These are phyloP conservation scores for Carabus problematicus DNA, from an alignment of 2,888 invertebrate species.

Conservation along the genomic window DNA sequence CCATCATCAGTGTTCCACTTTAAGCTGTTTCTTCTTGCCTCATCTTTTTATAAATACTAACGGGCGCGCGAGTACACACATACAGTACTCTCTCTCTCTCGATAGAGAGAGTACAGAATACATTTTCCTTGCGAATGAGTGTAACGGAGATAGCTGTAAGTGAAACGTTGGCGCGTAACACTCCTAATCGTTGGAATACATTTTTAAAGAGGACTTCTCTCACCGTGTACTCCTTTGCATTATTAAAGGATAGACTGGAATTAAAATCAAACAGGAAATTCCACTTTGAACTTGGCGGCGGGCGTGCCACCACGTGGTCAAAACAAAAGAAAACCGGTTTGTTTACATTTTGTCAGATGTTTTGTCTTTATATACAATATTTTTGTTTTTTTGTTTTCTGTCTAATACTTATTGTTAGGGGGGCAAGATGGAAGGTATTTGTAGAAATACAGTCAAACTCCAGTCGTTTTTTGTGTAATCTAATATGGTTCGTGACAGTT, in stretches of 20 bases:
- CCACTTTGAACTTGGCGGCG: no score
- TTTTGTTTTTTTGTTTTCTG: no score
- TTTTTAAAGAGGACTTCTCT: conserved; percentile 52
- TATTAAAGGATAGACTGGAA: conserved; percentile 52
- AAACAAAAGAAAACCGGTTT: no score
- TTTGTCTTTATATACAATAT: no score
- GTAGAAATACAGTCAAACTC: no score
- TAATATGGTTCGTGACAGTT: no score
- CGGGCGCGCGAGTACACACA: conserved; percentile 9
- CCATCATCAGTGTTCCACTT: conserved; percentile 51
- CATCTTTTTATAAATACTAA: conserved; percentile 50
- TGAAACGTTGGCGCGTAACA: conserved; percentile 46
- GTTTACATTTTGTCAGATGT: no score
- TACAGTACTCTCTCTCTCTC: no score
- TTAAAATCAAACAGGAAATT: conserved; percentile 47
- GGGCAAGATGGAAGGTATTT: no score
- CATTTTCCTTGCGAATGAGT: conserved; percentile 6
- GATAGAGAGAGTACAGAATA: conserved; percentile 15
- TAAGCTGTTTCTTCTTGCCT: conserved; percentile 48
- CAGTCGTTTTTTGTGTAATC: no score
- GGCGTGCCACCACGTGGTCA: no score
- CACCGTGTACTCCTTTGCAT: conserved; percentile 47
- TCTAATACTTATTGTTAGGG: no score
- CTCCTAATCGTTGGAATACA: conserved; percentile 51
- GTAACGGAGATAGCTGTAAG: conserved; percentile 14